Base-by-base conservation (phyloP, 2,888 invertebrate species). In the Protodeltote pygarga region DNA sequence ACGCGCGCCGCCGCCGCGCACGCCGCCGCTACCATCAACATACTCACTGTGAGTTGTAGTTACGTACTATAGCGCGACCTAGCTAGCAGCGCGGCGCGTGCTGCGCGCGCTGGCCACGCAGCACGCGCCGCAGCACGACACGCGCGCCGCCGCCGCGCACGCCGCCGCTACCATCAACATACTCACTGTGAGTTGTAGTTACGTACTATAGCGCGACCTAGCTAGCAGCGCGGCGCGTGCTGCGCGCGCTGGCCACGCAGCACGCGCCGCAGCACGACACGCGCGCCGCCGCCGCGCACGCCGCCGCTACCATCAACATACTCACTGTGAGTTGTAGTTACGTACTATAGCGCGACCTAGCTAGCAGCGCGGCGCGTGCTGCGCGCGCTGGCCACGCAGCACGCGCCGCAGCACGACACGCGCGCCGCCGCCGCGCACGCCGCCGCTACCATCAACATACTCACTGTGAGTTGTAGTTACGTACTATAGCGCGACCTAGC, bases 121-220 rank as follows among this genome's bases (percentile, higher is more conserved):
- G 3, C 89, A 88, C 76, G 82, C 71, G 71, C 80, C 62, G 77
- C 68, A 87, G 85, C 70, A 87, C 80, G 59, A 65, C 82, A 21
- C 67, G 77, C 51, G 52, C 62, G 10, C 24, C 79, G 79, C 46
- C 79, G 65, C 71, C 85, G 71, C 64, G 62, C 16, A 77, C 76
- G 51, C 73, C 81, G 48, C 75, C 77, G 33, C 39, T 14, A 24
- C 20, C 42, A 59, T 5, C 17, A 6, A 14, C n/a, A 3, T n/a
- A n/a, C n/a, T n/a, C n/a, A n/a, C n/a, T n/a, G n/a, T n/a, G n/a
- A n/a, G n/a, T n/a, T n/a, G n/a, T n/a, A n/a, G n/a, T n/a, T n/a
- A n/a, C n/a, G n/a, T n/a, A n/a, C n/a, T n/a, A n/a, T n/a, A 29
- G 44, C 10, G n/a, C n/a, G n/a, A n/a, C n/a, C n/a, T n/a, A n/a